Conservation (phyloP, 1,140 invertebrate species). For the Bombus balteatus region DNA sequence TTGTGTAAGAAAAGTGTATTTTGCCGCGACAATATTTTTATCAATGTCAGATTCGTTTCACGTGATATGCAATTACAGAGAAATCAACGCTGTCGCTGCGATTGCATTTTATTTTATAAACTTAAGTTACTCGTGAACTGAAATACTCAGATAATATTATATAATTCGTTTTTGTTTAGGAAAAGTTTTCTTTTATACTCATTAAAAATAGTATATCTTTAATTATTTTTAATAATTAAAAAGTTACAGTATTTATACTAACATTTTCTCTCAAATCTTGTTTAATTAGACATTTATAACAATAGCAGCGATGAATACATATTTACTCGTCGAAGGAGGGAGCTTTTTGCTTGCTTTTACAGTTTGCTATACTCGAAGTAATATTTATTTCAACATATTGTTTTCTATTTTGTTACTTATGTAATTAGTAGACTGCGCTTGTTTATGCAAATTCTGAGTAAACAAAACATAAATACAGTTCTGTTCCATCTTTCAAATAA, state of each 20-base stretch:
- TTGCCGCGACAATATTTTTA: not conserved
- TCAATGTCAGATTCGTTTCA: not conserved
- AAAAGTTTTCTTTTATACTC: too few species aligned
- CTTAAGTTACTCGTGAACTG: not conserved
- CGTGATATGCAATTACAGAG: not conserved
- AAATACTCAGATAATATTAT: not conserved
- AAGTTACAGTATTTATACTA: not conserved
- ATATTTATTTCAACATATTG: constrained; percentile 31
- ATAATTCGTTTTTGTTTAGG: not conserved
- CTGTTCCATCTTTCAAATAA: too few species aligned
- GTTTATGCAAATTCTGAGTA: too few species aligned
- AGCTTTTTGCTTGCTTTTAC: not conserved
- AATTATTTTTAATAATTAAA: not conserved
- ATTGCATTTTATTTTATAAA: not conserved
- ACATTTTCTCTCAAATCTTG: not conserved
- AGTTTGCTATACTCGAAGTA: not conserved
- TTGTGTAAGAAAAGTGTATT: not conserved
- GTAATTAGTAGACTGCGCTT: too few species aligned
- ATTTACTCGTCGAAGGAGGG: not conserved
- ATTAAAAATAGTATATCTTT: too few species aligned
- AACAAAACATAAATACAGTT: too few species aligned
- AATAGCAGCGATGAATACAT: not conserved
- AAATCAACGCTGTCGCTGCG: constrained; percentile 10
- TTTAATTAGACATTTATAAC: not conserved
- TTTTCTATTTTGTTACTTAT: constrained; percentile 12